Evolutionary conservation across 2,888 invertebrate genomes (phyloP).

Genomic region (Parthenolecanium corni): DNA sequence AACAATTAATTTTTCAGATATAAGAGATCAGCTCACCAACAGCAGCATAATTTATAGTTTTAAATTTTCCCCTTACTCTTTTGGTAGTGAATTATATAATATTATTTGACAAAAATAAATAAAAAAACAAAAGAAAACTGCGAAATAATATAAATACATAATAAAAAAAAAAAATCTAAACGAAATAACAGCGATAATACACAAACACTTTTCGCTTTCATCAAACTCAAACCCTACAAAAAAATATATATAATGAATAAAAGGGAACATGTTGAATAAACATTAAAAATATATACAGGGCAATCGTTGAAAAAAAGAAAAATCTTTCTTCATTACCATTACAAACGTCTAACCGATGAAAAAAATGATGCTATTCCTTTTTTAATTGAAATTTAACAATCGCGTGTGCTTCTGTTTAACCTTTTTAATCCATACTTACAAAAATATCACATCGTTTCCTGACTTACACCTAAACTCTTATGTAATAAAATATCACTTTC

Average conservation of each 20-base stretch:
- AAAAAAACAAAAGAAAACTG: neutral
- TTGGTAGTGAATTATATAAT: neutral
- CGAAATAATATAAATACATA: neutral
- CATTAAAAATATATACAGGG: conserved; percentile 1
- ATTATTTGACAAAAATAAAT: neutral
- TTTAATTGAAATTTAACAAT: neutral
- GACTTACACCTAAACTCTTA: conserved; percentile 22
- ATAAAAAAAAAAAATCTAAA: neutral
- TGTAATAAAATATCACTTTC: conserved; percentile 24
- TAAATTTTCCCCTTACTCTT: too few species aligned
- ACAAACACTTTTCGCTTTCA: neutral
- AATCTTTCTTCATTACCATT: neutral
- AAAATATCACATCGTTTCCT: conserved; percentile 28
- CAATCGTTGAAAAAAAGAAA: neutral
- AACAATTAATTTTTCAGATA: too few species aligned
- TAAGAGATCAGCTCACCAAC: too few species aligned
- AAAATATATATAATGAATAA: neutral
- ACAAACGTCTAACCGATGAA: neutral
- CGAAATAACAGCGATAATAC: neutral
- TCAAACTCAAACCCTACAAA: neutral
- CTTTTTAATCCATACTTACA: conserved; percentile 12
- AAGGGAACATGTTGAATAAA: neutral
- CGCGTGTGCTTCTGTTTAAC: too few species aligned
- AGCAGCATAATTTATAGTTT: too few species aligned
- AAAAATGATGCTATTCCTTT: neutral